Conservation (phyloP, 2,888 invertebrate genomes). For the Corythucha ciliata region DNA sequence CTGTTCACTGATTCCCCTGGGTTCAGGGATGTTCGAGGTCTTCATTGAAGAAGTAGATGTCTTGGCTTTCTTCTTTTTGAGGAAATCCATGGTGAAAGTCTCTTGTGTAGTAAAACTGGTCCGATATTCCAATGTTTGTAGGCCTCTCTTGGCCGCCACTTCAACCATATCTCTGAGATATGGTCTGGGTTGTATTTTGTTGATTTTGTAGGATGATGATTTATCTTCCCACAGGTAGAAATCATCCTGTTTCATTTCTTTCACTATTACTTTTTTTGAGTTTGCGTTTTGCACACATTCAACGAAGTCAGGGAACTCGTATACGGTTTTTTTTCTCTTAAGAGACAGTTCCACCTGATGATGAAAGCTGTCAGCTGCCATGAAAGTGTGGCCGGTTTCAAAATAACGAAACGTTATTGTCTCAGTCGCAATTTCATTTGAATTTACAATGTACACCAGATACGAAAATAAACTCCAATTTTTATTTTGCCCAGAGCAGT, state of each 20-base stretch:
- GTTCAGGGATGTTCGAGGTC: no score
- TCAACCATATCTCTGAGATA: constrained; percentile 2
- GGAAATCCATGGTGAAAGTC: no score
- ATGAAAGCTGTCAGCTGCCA: constrained; percentile 28
- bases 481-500: constrained; percentile 23
- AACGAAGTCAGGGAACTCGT: constrained; percentile 22
- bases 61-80: no score
- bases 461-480: constrained; percentile 18
- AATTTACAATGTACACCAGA: constrained; percentile 14
- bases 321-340: constrained; percentile 9
- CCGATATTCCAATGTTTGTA: no score
- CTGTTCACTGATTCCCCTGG: no score
- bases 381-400: constrained; percentile 26
- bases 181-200: neutral
- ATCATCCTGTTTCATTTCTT: constrained; percentile 2
- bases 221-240: neutral
- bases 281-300: constrained; percentile 11
- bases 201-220: neutral
- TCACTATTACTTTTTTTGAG: constrained; percentile 13
- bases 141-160: neutral
- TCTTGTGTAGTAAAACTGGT: no score
- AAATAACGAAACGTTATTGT: constrained; percentile 15
- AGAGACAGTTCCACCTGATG: constrained; percentile 24
- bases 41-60: no score
- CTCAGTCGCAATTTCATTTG: no score